phyloP scores from a whole-genome alignment of 1,140 invertebrate genomes.

The Macrobrachium nipponense region DNA sequence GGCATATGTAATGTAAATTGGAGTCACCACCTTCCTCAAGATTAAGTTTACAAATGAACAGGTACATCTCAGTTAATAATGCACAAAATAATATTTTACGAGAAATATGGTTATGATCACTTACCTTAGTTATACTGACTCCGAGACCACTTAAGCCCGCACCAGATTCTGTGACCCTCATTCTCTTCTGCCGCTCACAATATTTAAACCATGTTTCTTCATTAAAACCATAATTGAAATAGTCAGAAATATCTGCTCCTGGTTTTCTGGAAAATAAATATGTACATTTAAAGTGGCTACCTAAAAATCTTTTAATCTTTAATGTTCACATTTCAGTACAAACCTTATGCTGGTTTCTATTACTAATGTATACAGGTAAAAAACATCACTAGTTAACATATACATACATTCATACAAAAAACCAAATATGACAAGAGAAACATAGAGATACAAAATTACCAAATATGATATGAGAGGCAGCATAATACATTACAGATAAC shows the following conservation, averaged over 20 bases:
- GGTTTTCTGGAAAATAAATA: conserved; percentile 76
- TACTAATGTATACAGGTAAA: too few relatives aligned
- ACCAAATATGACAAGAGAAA: too few relatives aligned
- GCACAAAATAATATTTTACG: not conserved
- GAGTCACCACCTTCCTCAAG: too few relatives aligned
- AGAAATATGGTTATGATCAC: not conserved
- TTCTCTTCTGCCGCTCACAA: conserved; percentile 93
- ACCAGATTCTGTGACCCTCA: conserved; percentile 85
- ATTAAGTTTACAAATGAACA: not conserved
- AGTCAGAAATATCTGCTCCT: conserved; percentile 94
- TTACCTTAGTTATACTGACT: conserved; percentile 42
- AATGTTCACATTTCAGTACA: too few relatives aligned
- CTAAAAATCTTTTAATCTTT: too few relatives aligned
- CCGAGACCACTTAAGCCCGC: conserved; percentile 70
- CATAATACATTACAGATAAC: too few relatives aligned
- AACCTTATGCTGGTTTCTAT: too few relatives aligned
- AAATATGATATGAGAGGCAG: too few relatives aligned
- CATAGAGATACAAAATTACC: too few relatives aligned
- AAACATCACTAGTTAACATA: too few relatives aligned
- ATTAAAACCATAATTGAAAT: conserved; percentile 98
- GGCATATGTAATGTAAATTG: too few relatives aligned
- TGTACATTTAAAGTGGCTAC: not conserved
- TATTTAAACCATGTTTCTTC: conserved; percentile 98
- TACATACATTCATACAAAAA: too few relatives aligned
- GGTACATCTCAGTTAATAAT: not conserved